Conservation (phyloP, 2,113 vertebrate species). For the Eupsittula cactorum region DNA sequence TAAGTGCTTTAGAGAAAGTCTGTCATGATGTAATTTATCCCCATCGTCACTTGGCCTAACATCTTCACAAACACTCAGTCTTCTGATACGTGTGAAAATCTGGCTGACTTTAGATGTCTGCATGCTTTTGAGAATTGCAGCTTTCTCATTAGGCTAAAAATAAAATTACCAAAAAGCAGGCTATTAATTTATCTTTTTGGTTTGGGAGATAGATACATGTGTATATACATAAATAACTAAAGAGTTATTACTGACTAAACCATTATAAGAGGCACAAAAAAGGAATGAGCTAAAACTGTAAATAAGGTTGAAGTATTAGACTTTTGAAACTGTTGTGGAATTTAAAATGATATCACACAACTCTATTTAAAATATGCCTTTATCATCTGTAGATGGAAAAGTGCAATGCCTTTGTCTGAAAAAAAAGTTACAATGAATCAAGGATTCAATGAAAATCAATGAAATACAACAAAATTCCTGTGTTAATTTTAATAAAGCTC, state of each 20-base stretch:
- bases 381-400: not conserved
- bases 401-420: not conserved
- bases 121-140: not conserved
- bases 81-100: not conserved
- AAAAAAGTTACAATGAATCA: not conserved
- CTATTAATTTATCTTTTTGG: not conserved
- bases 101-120: not conserved
- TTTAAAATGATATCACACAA: not conserved
- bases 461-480: not conserved
- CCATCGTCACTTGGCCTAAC: not conserved
- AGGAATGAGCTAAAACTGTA: not conserved
- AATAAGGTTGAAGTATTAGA: not conserved
- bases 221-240: not conserved
- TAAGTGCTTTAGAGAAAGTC: not conserved
- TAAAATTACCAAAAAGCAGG: not conserved
- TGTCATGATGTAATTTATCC: not conserved
- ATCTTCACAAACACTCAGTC: not conserved
- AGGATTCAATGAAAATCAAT: not conserved
- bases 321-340: not conserved
- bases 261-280: not conserved
- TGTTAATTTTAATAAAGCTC: constrained; percentile 26
- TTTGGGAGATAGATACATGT: not conserved
- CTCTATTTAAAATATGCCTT: not conserved
- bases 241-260: not conserved
- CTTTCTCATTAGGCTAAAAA: not conserved